Base-by-base conservation (phyloP, 2,888 invertebrate species). In the Steinernema hermaphroditum region DNA sequence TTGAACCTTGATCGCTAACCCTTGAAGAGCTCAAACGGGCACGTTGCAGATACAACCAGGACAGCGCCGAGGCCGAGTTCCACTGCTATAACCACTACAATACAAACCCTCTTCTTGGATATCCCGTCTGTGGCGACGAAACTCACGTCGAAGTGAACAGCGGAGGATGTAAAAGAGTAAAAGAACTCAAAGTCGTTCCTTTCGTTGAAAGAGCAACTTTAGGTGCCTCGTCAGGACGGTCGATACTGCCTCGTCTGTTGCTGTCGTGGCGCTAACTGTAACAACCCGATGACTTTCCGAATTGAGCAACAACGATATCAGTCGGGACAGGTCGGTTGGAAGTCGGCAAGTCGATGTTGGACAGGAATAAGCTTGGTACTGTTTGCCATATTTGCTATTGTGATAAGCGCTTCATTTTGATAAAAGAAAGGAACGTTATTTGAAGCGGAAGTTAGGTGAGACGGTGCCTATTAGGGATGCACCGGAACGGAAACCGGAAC, bases 1-100 rank as follows among this genome's bases (percentile, higher is more conserved):
- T 41, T 12, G 43, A 41, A 41, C 43, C 8, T 8, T 41, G 9
- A 12, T 41, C 43, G 43, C 16, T 41, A 41, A 12, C 43, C 43
- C 43, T 41, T 41, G 9, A 41, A 41, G 16, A 41, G 8, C 43
- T 16, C 8, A 41, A 54, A 46, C 16, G 4, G n/a, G 46, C 46
- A 46, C 4, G 9, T 46, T 62, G 6, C 32, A 62, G 62, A 1
- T 62, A 62, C 62, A 62, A 62, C 6, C 32, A 62, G 4, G 62
- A 62, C 62, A 16, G 14, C 16, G 24, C 6, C 9, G 54, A 27
- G 16, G 62, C 62, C 6, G 32, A 32, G 32, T 62, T 62, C 32
- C 62, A 62, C 32, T 62, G 62, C 16, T 62, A 32, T 32, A 62
- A 62, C 34, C 32, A 62, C n/a, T 62, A 62, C 62, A 62, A 62